These are phyloP conservation scores for Nemopilema nomurai DNA, from an alignment of 30 jellyfish, hydroid and myxozoan species.

Conservation along the genomic window DNA sequence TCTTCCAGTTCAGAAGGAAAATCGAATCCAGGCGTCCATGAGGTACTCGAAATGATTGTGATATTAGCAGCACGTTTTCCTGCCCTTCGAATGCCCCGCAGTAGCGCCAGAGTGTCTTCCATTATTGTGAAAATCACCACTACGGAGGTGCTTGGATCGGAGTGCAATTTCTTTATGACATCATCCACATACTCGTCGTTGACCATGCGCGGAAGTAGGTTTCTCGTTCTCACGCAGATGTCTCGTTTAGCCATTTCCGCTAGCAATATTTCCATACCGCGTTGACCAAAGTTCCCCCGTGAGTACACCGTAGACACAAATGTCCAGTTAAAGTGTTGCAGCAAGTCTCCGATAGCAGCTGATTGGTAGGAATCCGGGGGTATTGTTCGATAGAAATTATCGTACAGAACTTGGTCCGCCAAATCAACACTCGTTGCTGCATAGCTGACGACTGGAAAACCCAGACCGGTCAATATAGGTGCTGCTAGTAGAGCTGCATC, in stretches of 20 bases:
- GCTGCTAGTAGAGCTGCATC: slow-evolving; percentile 42
- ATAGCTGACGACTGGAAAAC: slow-evolving; percentile 56
- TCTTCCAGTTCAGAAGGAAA: slow-evolving; percentile 24
- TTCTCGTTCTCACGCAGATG: slow-evolving; percentile 47
- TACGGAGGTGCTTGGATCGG: slow-evolving; percentile 28
- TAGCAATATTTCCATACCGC: slow-evolving; percentile 29
- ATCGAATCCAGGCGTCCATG: slow-evolving; percentile 19
- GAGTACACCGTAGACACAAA: slow-evolving; percentile 38
- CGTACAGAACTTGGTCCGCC: slow-evolving; percentile 38
- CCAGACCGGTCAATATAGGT: slow-evolving; percentile 32
- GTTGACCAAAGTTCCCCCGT: slow-evolving; percentile 45
- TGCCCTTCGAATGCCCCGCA: slow-evolving; percentile 16
- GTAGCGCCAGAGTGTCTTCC: slow-evolving; percentile 42
- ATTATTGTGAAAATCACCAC: slow-evolving; percentile 42
- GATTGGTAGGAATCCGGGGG: slow-evolving; percentile 67
- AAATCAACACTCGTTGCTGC: slow-evolving; percentile 54
- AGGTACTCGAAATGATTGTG: slow-evolving; percentile 19
- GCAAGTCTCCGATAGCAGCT: slow-evolving; percentile 47
- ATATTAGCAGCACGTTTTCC: slow-evolving; percentile 8
- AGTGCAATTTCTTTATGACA: slow-evolving; percentile 1
- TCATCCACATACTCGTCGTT: neutral
- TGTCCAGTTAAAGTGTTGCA: slow-evolving; percentile 43
- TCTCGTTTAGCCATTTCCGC: neutral
- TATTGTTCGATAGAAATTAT: slow-evolving; percentile 69
- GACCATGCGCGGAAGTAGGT: slow-evolving; percentile 1